Evolutionary conservation across 2,113 vertebrate genomes (phyloP).

Genomic region (Suncus etruscus): DNA sequence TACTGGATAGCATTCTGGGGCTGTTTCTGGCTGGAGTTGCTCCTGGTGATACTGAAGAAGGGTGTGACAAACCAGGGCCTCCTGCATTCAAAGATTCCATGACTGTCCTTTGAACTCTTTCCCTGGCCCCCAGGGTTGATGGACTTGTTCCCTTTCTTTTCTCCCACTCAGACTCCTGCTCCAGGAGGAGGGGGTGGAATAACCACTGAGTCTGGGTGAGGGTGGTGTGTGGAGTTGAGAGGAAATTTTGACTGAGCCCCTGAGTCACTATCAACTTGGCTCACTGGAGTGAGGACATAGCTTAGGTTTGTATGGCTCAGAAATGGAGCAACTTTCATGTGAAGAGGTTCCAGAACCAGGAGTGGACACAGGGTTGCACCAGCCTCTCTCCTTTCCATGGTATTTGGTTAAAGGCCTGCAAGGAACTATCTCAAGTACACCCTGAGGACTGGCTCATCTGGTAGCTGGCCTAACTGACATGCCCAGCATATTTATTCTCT

Average conservation of each 20-base stretch:
- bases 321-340: neutral
- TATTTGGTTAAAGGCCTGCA: neutral
- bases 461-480: neutral
- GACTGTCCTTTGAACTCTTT: too few species aligned
- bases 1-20: too few species aligned
- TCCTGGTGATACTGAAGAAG: too few species aligned
- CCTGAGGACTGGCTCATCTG: neutral
- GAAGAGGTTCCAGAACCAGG: neutral
- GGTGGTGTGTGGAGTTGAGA: neutral
- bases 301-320: neutral
- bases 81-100: too few species aligned
- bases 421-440: neutral
- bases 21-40: too few species aligned
- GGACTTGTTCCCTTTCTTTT: neutral
- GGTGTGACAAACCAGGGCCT: too few species aligned
- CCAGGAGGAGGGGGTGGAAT: conserved; percentile 13
- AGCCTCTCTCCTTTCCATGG: neutral
- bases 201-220: neutral
- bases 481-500: neutral
- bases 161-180: neutral
- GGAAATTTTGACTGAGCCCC: conserved; percentile 62
- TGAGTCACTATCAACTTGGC: neutral
- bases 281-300: conserved; percentile 25
- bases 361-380: neutral
- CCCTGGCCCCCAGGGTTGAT: too few species aligned